A percentile compares a stretch with the other conserved stretches of the same genome.
These are phyloP conservation scores for Serripes groenlandicus DNA, from an alignment of 2,888 invertebrate species.

Conservation along the genomic window DNA sequence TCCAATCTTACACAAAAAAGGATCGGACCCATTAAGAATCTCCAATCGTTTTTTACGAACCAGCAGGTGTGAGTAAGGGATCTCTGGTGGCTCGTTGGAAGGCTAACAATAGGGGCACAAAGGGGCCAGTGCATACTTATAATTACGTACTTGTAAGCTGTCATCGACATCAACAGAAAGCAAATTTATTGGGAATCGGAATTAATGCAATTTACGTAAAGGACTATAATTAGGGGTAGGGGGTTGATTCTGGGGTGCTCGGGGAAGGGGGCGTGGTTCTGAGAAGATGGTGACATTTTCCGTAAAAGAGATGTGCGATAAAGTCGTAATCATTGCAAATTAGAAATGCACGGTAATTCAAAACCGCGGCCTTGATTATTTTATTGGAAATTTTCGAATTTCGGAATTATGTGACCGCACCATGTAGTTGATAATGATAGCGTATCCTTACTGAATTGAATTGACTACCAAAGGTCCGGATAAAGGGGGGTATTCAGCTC, in stretches of 20 bases:
- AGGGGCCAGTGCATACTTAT: slow-evolving; percentile 61
- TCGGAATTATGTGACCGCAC: background rate
- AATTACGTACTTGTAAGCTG: slow-evolving; percentile 72
- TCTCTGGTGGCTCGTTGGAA: slow-evolving; percentile 7
- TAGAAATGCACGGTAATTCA: slow-evolving; percentile 16
- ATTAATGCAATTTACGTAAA: slow-evolving; percentile 72
- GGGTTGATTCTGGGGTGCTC: slow-evolving; percentile 40
- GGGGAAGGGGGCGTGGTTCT: background rate
- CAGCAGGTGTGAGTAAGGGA: slow-evolving; percentile 61
- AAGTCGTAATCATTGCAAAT: slow-evolving; percentile 20
- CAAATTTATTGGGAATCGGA: slow-evolving; percentile 69
- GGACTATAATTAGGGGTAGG: slow-evolving; percentile 66
- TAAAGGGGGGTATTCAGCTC: no score
- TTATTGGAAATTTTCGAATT: slow-evolving; percentile 20
- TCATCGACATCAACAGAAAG: slow-evolving; percentile 63
- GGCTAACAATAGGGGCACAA: slow-evolving; percentile 34
- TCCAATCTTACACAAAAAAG: slow-evolving; percentile 67
- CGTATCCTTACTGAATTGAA: no score
- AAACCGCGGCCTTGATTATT: slow-evolving; percentile 18
- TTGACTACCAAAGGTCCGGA: no score
- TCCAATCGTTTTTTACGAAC: slow-evolving; percentile 43
- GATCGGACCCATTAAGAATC: slow-evolving; percentile 1
- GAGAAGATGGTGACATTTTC: slow-evolving; percentile 2
- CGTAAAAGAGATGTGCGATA: slow-evolving; percentile 17
- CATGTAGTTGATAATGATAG: background rate